Conservation (phyloP, 2,888 invertebrate species). For the Rhogogaster chlorosoma region DNA sequence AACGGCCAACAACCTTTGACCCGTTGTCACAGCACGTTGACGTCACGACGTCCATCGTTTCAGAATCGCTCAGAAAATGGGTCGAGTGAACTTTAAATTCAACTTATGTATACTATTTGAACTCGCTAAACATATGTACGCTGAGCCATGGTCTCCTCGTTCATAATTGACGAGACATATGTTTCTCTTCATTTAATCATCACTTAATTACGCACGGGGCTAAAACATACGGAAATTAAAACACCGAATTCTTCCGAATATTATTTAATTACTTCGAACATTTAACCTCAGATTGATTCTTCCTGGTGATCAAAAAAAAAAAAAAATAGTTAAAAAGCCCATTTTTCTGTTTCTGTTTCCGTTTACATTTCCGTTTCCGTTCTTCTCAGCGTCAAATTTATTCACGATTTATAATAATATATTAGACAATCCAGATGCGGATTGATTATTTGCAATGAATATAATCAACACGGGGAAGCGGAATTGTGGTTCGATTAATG, state of each 20-base stretch:
- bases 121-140: background rate
- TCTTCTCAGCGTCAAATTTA: background rate
- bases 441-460: background rate
- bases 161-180: background rate
- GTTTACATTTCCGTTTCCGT: too few species aligned
- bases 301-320: background rate
- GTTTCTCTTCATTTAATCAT: too few species aligned
- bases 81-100: slow-evolving; percentile 14
- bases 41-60: slow-evolving; percentile 3
- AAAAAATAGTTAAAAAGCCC: background rate
- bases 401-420: background rate
- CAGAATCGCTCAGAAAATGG: background rate
- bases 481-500: background rate
- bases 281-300: background rate
- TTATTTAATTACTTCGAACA: background rate
- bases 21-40: slow-evolving; percentile 10
- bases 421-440: background rate
- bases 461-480: slow-evolving; percentile 8
- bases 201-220: background rate
- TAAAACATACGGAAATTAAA: background rate
- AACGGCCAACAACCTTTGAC: slow-evolving; percentile 33
- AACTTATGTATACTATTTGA: background rate
- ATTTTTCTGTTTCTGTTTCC: background rate
- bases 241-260: background rate
- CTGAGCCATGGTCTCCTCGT: background rate